Conservation (phyloP, 2,888 invertebrate species). For the Troglohyphantes excavatus region DNA sequence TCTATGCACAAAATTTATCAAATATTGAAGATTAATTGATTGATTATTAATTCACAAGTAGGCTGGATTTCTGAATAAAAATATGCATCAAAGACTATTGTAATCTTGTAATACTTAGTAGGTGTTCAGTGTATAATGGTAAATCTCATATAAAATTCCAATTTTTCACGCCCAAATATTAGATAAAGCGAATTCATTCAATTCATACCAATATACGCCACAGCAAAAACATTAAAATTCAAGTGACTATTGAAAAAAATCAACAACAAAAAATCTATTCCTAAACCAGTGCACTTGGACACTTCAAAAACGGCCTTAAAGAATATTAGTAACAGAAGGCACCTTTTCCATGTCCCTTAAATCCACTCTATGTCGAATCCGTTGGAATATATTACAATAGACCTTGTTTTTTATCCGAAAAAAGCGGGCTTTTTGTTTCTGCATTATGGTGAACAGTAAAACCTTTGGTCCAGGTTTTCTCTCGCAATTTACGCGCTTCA, state of each 20-base stretch:
- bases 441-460: slow-evolving; percentile 40
- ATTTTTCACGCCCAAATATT: too few species aligned
- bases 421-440: slow-evolving; percentile 28
- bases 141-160: too few species aligned
- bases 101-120: too few species aligned
- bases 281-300: background rate
- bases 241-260: background rate
- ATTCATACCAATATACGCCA: too few species aligned
- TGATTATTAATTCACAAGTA: too few species aligned
- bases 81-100: too few species aligned
- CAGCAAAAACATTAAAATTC: too few species aligned
- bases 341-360: slow-evolving; percentile 34
- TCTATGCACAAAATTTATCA: too few species aligned
- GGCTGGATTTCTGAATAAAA: too few species aligned
- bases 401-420: slow-evolving; percentile 41
- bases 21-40: too few species aligned
- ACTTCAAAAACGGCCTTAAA: background rate
- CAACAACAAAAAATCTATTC: background rate
- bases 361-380: slow-evolving; percentile 14
- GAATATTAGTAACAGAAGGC: slow-evolving; percentile 18
- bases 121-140: too few species aligned
- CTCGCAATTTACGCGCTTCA: slow-evolving; percentile 57
- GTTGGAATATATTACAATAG: slow-evolving; percentile 38
- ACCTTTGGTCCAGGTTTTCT: slow-evolving; percentile 30
- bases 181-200: too few species aligned